These are phyloP conservation scores for Mycetomoellerius zeteki DNA, from an alignment of 1,140 invertebrate species.

Conservation along the genomic window DNA sequence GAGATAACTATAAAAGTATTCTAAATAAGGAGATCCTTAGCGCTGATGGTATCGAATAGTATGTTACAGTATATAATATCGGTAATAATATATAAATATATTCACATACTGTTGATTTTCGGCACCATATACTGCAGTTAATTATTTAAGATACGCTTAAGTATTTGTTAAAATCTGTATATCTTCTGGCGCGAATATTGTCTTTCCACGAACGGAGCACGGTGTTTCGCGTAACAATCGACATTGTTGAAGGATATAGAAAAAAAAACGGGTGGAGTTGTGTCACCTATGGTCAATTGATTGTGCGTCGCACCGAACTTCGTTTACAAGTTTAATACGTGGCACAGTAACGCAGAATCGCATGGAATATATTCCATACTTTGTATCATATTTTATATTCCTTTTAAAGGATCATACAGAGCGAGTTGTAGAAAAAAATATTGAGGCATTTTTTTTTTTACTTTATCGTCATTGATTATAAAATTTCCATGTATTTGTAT, in stretches of 20 bases:
- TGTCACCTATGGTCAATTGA: background rate
- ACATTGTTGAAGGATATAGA: background rate
- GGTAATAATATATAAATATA: slow-evolving; percentile 18
- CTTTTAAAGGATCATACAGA: slow-evolving; percentile 21
- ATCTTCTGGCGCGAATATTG: slow-evolving; percentile 34
- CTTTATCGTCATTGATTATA: background rate
- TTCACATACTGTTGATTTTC: slow-evolving; percentile 39
- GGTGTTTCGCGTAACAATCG: background rate
- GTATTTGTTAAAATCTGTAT: slow-evolving; percentile 34
- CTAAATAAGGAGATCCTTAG: slow-evolving; percentile 40
- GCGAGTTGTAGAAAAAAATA: background rate
- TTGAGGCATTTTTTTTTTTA: background rate
- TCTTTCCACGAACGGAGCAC: slow-evolving; percentile 35
- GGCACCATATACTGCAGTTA: slow-evolving; percentile 40
- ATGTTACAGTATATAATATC: slow-evolving; percentile 17
- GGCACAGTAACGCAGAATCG: slow-evolving; percentile 16
- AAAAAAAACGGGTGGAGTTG: background rate
- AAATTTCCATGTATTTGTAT: slow-evolving; percentile 28
- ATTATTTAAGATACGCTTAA: slow-evolving; percentile 32
- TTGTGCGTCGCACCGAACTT: slow-evolving; percentile 2
- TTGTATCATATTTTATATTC: slow-evolving; percentile 47
- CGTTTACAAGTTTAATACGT: slow-evolving; percentile 18
- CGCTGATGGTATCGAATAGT: slow-evolving; percentile 13
- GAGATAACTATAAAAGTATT: slow-evolving; percentile 41
- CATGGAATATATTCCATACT: slow-evolving; percentile 37